Base-by-base conservation (phyloP, 2,113 vertebrate species). In the Eclectus roratus region DNA sequence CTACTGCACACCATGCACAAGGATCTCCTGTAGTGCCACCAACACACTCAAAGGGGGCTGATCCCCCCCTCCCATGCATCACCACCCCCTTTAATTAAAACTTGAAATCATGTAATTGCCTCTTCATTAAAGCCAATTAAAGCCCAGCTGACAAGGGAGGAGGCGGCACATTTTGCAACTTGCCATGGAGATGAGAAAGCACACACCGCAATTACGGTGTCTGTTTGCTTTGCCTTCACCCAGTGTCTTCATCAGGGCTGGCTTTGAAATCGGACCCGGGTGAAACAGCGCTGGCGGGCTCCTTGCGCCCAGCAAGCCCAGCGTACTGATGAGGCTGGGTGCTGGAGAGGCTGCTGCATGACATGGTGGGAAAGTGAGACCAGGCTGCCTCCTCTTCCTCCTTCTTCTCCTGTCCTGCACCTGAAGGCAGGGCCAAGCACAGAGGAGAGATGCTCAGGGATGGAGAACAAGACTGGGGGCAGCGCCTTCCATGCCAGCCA, bases 151-250 rank as follows among this genome's bases (percentile, higher is more conserved):
- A 90, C 71, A 55, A 88, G 89, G 83, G 95, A 97, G 94, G 87
- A 95, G 95, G 93, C 84, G 37, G 92, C 84, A 79, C 94, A 91
- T 95, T 96, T 96, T 96, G 95, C 95, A 97, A 96, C 90, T 86
- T 0, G 25, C 83, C 3, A 12, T 8, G 8, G 70, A 84, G 89
- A 90, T 93, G 91, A 93, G 94, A 94, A 89, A 65, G 94, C 41
- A 2, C 64, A 10, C 85, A 70, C 69, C 24, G 5, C 94, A 94
- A 95, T 95, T 94, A 94, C 58, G 12, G 49, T 49, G 84, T 71
- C 86, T 95, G 73, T 89, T 92, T 89, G 93, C 94, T 79, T 74
- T 84, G 93, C 94, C 87, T 93, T 79, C 86, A 69, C 76, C 89
- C 82, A 41, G 5, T 41, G 1, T 77, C 92, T 78, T 49, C 78